Conservation (phyloP, 2,888 invertebrate genomes). For the Megaustenia siamemsis region DNA sequence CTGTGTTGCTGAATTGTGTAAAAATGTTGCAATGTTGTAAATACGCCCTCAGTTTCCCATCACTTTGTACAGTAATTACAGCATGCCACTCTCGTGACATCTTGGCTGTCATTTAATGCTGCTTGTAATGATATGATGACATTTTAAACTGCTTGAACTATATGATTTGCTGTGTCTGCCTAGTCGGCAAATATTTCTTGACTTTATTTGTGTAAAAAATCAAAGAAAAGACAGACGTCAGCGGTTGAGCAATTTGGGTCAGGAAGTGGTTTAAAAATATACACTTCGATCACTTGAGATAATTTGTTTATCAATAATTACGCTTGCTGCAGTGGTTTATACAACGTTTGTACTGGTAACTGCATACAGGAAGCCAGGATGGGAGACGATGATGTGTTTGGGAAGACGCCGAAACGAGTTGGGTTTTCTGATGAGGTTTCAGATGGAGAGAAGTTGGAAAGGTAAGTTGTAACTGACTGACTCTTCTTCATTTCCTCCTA, state of each 20-base stretch:
- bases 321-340: background rate
- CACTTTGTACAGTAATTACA: too few relatives aligned
- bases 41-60: too few relatives aligned
- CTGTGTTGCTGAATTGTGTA: too few relatives aligned
- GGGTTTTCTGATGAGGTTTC: conserved; percentile 50
- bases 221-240: too few relatives aligned
- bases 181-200: background rate
- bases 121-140: too few relatives aligned
- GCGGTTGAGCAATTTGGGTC: too few relatives aligned
- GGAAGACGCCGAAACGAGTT: conserved; percentile 53
- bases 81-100: background rate
- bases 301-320: conserved; percentile 16
- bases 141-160: background rate
- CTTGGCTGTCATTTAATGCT: background rate
- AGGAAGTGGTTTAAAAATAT: too few relatives aligned
- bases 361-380: conserved; percentile 39
- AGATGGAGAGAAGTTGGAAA: conserved; percentile 30
- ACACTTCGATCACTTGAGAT: background rate
- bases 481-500: too few relatives aligned
- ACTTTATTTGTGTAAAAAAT: too few relatives aligned
- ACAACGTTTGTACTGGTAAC: background rate
- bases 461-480: background rate
- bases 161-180: background rate
- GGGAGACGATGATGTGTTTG: conserved; percentile 49
- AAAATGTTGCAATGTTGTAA: too few relatives aligned